Base-by-base conservation (phyloP, 2,888 invertebrate genomes). In the Mesopsocus fuscifrons region DNA sequence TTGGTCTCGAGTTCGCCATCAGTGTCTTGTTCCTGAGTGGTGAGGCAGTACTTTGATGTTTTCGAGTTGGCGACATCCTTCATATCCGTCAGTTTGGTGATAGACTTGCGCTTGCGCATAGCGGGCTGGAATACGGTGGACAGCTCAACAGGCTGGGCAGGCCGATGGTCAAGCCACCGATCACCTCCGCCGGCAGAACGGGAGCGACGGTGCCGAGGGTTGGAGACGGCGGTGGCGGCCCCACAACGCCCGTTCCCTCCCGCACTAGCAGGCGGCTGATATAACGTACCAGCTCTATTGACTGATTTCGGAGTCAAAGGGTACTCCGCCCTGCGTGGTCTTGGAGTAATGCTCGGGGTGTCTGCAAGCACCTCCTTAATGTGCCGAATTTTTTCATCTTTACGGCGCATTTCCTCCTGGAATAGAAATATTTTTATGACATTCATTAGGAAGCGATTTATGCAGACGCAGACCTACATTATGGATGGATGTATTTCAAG, bases 1-100 rank as follows among this genome's bases (percentile, higher is more conserved):
- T 84, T 84, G 0, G 95, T 97, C 60, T 91, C 89, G 2, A 97
- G 64, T 55, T 91, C 91, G 0, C 97, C 97, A 52, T 83, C 84
- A 0, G 81, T 77, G 57, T 92, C 92, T 16, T 84, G 78, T 52
- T 87, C 85, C 61, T 97, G 95, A 0, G 91, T 81, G 15, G 91
- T 78, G 1, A 98, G 68, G 49, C 92, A 84, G 59, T 98, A 98
- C 55, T 91, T 91, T 0, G 79, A 77, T 51, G 70, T 74, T 55
- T 74, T 77, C 0, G 66, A 61, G 53, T 75, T 72, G 0, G 74
- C 72, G 6, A 89, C 71, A 51, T 53, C 75, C 48, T 80, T 83
- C 1, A 81, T 75, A 48, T 77, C 78, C 0, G 78, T 80, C 11
- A 94, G 63, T 57, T 84, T 81, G 5, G 78, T 77, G 0, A 94